Base-by-base conservation (phyloP, 2,797 vertebrate species). In the Alcedo atthis region DNA sequence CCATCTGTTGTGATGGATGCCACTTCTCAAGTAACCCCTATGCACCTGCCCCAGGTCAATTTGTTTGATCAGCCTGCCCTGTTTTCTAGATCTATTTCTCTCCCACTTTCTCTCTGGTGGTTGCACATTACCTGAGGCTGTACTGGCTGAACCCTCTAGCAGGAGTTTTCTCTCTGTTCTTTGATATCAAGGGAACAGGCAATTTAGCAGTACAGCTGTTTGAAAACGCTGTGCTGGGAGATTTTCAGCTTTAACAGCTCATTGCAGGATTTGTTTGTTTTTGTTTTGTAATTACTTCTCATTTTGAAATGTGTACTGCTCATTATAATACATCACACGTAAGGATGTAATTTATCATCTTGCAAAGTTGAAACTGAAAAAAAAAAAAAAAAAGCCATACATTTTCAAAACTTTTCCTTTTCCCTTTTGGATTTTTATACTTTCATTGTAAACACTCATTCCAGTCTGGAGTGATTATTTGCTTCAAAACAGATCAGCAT, bases 211-310 rank as follows among this genome's bases (percentile, higher is more conserved):
- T 77, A 90, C 87, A 96, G 87, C 81, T 94, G 91, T 64, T 80
- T 61, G 78, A 92, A 95, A 94, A 84, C 0, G 70, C 91, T 88
- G 84, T 18, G 45, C 64, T 92, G 75, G 90, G 94, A 94, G 86
- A 82, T 95, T 95, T 96, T 95, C 75, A 77, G 86, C 81, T 77
- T 81, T 95, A 94, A 89, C 86, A 90, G 84, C 90, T 95, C 84
- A 45, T 87, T 87, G 78, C 84, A 94, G 75, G 78, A 55, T 77
- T 92, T 93, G 87, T 93, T 96, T 95, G 92, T 37, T 94, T 94
- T 95, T 89, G 81, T 85, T 95, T 90, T 74, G 91, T 94, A 96
- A 95, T 95, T 96, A 96, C 81, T 94, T 85, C 75, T 94, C 71
- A 85, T 93, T 96, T 89, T 90, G 93, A 90, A 94, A 86, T 90